Percentiles rank a stretch among this genome's conserved stretches.
Conservation (phyloP, 23 tunicate species). For the Trididemnum nubilum region DNA sequence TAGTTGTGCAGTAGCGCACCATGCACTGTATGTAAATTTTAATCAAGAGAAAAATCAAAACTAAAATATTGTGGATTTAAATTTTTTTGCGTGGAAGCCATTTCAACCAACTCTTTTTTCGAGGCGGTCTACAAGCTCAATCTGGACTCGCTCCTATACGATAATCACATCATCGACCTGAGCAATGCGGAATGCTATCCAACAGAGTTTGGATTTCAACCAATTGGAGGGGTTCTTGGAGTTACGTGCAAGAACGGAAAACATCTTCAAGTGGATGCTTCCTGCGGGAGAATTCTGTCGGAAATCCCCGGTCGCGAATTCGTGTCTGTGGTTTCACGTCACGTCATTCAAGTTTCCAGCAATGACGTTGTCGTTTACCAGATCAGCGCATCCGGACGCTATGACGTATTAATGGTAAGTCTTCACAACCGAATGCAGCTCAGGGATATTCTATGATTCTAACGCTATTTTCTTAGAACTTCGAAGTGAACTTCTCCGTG, state of each 20-base stretch:
- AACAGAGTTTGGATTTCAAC: slow-evolving; percentile 25
- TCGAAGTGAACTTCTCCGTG: slow-evolving; percentile 48
- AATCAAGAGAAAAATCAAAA: too few relatives aligned
- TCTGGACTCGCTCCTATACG: slow-evolving; percentile 49
- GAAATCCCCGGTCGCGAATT: not conserved
- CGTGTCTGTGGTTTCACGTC: not conserved
- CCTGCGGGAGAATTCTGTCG: not conserved
- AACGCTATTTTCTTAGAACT: slow-evolving; percentile 9
- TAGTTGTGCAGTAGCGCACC: too few relatives aligned
- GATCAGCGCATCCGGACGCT: not conserved
- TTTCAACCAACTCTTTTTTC: too few relatives aligned
- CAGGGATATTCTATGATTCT: not conserved
- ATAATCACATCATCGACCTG: slow-evolving; percentile 48
- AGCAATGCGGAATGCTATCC: slow-evolving; percentile 39
- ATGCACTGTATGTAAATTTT: too few relatives aligned
- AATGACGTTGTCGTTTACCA: not conserved
- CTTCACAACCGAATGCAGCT: not conserved
- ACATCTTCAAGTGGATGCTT: not conserved
- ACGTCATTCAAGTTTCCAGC: not conserved
- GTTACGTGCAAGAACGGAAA: slow-evolving; percentile 46
- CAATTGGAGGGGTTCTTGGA: slow-evolving; percentile 71
- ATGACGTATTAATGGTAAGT: slow-evolving; percentile 1
- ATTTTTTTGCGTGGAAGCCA: too few relatives aligned
- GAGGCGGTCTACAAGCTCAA: slow-evolving; percentile 56
- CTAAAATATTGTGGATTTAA: too few relatives aligned